These are phyloP conservation scores for Diploptera punctata DNA, from an alignment of 2,888 invertebrate genomes.

Conservation along the genomic window DNA sequence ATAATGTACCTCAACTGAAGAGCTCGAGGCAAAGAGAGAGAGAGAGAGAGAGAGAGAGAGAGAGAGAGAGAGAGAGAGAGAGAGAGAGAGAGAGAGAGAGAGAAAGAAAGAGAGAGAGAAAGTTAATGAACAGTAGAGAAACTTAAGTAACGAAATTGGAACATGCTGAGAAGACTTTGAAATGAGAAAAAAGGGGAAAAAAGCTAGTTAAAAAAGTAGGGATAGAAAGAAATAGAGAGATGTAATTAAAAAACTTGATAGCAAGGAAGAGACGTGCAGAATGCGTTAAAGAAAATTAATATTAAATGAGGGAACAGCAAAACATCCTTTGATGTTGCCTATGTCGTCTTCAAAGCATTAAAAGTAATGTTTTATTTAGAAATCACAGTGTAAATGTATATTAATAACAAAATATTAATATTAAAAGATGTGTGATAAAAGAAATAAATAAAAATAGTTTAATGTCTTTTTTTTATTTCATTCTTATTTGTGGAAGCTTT, in stretches of 20 bases:
- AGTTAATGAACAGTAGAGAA: constrained; percentile 12
- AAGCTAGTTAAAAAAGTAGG: neutral
- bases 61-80: constrained; percentile 9
- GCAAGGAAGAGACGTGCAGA: neutral
- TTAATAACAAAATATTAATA: too few relatives aligned
- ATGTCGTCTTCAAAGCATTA: too few relatives aligned
- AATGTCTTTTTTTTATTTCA: too few relatives aligned
- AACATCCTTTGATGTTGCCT: too few relatives aligned
- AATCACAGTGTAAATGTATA: too few relatives aligned
- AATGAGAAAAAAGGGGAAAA: neutral
- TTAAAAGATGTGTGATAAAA: too few relatives aligned
- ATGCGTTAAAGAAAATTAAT: constrained; percentile 13
- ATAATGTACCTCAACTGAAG: neutral
- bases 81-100: neutral
- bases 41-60: neutral
- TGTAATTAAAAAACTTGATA: constrained; percentile 18
- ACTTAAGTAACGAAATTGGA: constrained; percentile 5
- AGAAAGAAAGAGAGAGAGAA: neutral
- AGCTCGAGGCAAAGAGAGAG: neutral
- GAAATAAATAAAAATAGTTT: too few relatives aligned
- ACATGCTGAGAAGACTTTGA: neutral
- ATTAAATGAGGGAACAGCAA: neutral
- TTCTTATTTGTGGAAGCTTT: too few relatives aligned
- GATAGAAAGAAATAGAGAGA: neutral
- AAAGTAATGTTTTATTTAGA: too few relatives aligned